Base-by-base conservation (phyloP, 2,113 vertebrate genomes). In the Archocentrus centrarchus region DNA sequence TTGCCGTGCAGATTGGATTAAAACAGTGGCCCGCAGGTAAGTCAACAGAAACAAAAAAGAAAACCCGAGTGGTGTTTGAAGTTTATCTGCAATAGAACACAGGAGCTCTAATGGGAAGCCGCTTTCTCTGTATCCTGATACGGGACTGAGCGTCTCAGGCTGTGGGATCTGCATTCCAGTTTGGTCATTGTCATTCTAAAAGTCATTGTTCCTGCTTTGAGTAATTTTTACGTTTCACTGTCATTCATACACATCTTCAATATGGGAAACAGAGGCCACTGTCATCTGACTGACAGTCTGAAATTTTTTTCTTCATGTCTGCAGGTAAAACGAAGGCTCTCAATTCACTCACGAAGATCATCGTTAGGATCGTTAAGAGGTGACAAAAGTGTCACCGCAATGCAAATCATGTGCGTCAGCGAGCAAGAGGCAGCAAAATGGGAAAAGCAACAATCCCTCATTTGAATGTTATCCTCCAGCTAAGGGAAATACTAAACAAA, bases 231-330 rank as follows among this genome's bases (percentile, higher is more conserved):
- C 9, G 64, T 27, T 47, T 68, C 14, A 27, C 41, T 47, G 14
- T 27, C n/a, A 68, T 0, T 15, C 0, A 11, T 6, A 11, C 47
- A 11, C 1, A 0, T 68, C 9, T 30, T 68, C 11, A 0, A 47
- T 0, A 30, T 27, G 4, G 39, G 14, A 27, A 66, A 44, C 63
- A 24, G 63, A 44, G 14, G 24, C n/a, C 39, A 44, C 13, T 47
- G 44, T 47, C 15, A 47, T 47, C 13, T 14, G 44, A 47, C 13
- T 15, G 44, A 15, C 44, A 50, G 39, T 10, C 24, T 50, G 47
- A 50, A 50, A 17, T 6, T 39, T 39, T 30, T 10, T 39, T 9
- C 37, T 10, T 39, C 35, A 35, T 35, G 35, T 7, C 37, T 10
- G 37, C 37, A 39, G 37, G 35, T 35, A 35, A 35, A 2, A 10